Percentiles rank a stretch among this genome's conserved stretches.
These are phyloP conservation scores for Drosophila longiperda DNA, from an alignment of 2,888 invertebrate genomes.

Conservation along the genomic window DNA sequence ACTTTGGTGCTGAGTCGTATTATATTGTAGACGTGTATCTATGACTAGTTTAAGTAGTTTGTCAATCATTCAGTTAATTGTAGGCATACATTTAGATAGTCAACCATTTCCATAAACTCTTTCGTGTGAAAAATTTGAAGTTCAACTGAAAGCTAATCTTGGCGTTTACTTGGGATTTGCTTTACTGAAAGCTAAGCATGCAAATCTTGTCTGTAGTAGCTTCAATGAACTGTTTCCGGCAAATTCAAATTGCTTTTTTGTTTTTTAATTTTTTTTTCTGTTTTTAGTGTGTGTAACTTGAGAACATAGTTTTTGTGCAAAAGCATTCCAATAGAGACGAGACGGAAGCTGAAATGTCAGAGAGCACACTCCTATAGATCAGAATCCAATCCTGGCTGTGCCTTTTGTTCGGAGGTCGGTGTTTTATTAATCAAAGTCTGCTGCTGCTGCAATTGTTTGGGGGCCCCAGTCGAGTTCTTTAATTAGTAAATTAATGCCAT, in stretches of 20 bases:
- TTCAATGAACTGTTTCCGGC: slow-evolving; percentile 69
- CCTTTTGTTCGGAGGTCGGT: slow-evolving; percentile 72
- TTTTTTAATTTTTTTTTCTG: background rate
- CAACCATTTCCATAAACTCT: background rate
- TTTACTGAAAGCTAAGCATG: slow-evolving; percentile 2
- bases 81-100: background rate
- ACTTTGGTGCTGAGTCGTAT: background rate
- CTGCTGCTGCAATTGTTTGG: slow-evolving; percentile 48
- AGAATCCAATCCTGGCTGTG: slow-evolving; percentile 7
- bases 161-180: background rate
- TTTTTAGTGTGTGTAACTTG: slow-evolving; percentile 59
- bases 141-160: slow-evolving; percentile 22
- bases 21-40: slow-evolving; percentile 32
- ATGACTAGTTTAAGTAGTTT: slow-evolving; percentile 56
- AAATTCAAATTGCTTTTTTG: slow-evolving; percentile 21
- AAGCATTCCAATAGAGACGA: slow-evolving; percentile 36
- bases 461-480: slow-evolving; percentile 68
- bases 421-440: slow-evolving; percentile 80
- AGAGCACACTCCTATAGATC: slow-evolving; percentile 30
- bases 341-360: slow-evolving; percentile 72
- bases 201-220: slow-evolving; percentile 9
- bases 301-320: slow-evolving; percentile 45
- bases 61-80: slow-evolving; percentile 58
- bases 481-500: slow-evolving; percentile 85
- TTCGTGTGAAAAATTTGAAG: background rate